Conservation (phyloP, 2,797 vertebrate species). For the Bradypus variegatus region DNA sequence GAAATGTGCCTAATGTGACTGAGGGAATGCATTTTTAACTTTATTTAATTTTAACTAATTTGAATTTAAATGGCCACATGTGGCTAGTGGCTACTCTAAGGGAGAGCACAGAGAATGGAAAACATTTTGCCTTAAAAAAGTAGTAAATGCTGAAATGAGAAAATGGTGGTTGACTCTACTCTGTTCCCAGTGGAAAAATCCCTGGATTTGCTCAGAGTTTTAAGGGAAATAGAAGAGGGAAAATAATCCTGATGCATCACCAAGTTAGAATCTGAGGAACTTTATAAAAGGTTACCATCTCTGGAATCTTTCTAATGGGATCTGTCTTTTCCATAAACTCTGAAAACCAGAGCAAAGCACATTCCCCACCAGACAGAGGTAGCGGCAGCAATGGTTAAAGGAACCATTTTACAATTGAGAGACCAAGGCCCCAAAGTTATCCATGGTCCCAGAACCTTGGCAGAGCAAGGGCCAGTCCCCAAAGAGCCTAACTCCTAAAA, state of each 20-base stretch:
- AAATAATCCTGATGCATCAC: constrained; percentile 20
- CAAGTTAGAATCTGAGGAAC: constrained; percentile 28
- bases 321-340: constrained; percentile 29
- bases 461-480: not conserved
- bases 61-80: not conserved
- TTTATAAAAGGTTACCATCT: constrained; percentile 7
- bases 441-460: not conserved
- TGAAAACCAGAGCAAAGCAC: not conserved
- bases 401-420: not conserved
- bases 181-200: constrained; percentile 23
- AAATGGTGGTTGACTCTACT: not conserved
- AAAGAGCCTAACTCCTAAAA: not conserved
- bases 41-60: constrained; percentile 29
- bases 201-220: constrained; percentile 3
- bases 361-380: not conserved
- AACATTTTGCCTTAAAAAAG: not conserved
- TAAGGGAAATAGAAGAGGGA: constrained; percentile 9
- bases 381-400: not conserved
- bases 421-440: not conserved
- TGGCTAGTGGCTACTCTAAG: not conserved
- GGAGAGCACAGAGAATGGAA: not conserved
- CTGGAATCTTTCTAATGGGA: constrained; percentile 23
- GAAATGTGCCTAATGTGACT: not conserved
- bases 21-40: not conserved
- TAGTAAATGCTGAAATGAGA: not conserved